Percentiles rank a stretch among this genome's conserved stretches.
Evolutionary conservation across 2,888 invertebrate species (phyloP).

Genomic region (Aleiodes leptofemur): DNA sequence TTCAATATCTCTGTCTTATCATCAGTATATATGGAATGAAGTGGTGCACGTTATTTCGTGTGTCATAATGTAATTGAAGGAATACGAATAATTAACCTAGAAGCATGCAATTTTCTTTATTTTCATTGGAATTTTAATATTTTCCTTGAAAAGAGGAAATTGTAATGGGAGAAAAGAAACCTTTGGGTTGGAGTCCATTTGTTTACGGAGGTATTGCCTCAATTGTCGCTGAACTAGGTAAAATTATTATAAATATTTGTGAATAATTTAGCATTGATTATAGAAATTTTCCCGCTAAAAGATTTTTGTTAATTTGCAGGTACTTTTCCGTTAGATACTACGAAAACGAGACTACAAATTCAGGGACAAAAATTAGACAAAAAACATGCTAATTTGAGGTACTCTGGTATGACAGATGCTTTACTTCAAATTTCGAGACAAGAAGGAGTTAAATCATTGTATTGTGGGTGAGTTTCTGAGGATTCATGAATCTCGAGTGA

Average conservation of each 20-base stretch:
- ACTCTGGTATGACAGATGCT: slow-evolving; percentile 95
- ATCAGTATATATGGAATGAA: no score
- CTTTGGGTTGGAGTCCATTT: slow-evolving; percentile 96
- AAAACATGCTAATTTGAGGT: slow-evolving; percentile 84
- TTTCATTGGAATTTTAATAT: background rate
- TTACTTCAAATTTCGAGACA: slow-evolving; percentile 89
- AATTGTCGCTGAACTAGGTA: slow-evolving; percentile 95
- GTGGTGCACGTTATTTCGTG: no score
- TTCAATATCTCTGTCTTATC: no score
- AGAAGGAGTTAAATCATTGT: slow-evolving; percentile 91
- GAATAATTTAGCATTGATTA: slow-evolving; percentile 42
- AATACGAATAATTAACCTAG: no score
- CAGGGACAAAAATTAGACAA: slow-evolving; percentile 93
- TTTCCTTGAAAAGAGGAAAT: background rate
- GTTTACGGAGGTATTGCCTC: slow-evolving; percentile 96
- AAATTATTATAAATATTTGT: slow-evolving; percentile 46
- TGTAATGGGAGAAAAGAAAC: slow-evolving; percentile 87
- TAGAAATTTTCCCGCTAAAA: slow-evolving; percentile 38
- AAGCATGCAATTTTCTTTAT: no score
- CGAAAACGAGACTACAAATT: slow-evolving; percentile 94
- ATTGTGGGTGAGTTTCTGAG: slow-evolving; percentile 83
- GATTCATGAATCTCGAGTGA: no score
- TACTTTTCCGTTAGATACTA: slow-evolving; percentile 97
- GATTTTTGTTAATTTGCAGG: slow-evolving; percentile 77
- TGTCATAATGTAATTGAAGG: no score